A percentile compares a stretch with the other conserved stretches of the same genome.
Conservation (phyloP, 2,888 invertebrate genomes). For the Cyrtodaria siliqua region DNA sequence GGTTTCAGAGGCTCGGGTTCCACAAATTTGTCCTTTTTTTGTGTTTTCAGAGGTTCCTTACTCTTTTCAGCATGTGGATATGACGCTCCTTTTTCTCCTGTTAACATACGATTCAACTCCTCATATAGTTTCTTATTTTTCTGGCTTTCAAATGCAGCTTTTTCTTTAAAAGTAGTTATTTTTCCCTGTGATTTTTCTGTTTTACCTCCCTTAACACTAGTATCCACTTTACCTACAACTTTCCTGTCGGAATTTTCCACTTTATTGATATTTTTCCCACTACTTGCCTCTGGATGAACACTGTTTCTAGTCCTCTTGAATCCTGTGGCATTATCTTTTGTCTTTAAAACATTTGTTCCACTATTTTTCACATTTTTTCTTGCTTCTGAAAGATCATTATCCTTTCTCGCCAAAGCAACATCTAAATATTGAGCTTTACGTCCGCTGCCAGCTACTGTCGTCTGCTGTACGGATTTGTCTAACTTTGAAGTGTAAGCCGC, state of each 20-base stretch:
- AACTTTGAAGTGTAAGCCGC: constrained; percentile 27
- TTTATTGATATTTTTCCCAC: constrained; percentile 11
- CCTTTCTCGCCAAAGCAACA: constrained; percentile 41
- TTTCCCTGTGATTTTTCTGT: constrained; percentile 4
- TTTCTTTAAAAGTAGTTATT: constrained; percentile 39
- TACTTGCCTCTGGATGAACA: neutral
- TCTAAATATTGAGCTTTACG: constrained; percentile 53
- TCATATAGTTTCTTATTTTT: constrained; percentile 57
- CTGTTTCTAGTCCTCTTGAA: neutral
- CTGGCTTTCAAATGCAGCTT: constrained; percentile 38
- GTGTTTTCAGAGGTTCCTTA: neutral
- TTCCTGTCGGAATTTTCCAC: neutral
- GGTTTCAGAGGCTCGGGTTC: constrained; percentile 11
- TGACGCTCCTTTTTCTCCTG: constrained; percentile 19
- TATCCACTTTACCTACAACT: constrained; percentile 8
- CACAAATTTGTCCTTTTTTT: no score
- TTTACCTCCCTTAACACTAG: neutral
- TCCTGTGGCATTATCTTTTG: constrained; percentile 14
- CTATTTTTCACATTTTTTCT: constrained; percentile 35
- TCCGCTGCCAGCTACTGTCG: neutral
- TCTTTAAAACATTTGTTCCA: constrained; percentile 17
- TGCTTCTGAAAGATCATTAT: neutral
- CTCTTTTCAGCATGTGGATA: constrained; percentile 1
- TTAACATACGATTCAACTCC: constrained; percentile 51
- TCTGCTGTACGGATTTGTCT: constrained; percentile 45